Percentiles rank a stretch among this genome's conserved stretches.
phyloP scores from a whole-genome alignment of 2,113 vertebrate species.

The Saccopteryx bilineata region DNA sequence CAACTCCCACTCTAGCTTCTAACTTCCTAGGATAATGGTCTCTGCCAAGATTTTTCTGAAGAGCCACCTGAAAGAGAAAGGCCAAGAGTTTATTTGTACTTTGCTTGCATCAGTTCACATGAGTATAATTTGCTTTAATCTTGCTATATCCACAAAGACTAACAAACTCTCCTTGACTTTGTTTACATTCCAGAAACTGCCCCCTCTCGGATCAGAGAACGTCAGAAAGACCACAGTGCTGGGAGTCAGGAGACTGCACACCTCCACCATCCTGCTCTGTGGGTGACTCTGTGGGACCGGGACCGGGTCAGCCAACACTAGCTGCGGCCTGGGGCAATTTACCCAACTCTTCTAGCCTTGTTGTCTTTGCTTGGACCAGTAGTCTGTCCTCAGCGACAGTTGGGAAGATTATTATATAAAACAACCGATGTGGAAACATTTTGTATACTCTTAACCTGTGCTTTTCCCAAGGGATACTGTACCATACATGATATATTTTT shows the following conservation, averaged over 20 bases:
- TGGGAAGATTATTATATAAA: background rate
- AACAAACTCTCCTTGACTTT: background rate
- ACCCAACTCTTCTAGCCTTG: background rate
- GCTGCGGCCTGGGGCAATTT: background rate
- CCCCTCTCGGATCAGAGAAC: background rate
- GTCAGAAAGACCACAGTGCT: background rate
- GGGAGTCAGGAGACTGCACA: background rate
- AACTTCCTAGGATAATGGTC: background rate
- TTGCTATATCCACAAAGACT: background rate
- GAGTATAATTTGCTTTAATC: background rate
- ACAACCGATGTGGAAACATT: background rate
- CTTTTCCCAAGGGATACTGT: background rate
- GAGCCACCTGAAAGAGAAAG: background rate
- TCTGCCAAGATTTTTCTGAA: background rate
- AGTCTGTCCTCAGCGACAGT: background rate
- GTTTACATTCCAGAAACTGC: background rate
- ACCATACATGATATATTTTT: background rate
- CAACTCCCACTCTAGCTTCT: background rate
- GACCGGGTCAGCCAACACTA: too few relatives aligned
- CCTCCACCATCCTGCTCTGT: background rate
- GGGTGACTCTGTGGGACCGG: background rate
- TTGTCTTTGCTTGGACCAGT: background rate
- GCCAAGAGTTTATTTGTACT: background rate
- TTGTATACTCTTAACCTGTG: background rate
- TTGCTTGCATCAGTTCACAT: background rate